Percentiles rank a stretch among this genome's conserved stretches.
These are phyloP conservation scores for Protonibea diacanthus DNA, from an alignment of 2,797 vertebrate genomes.

Conservation along the genomic window DNA sequence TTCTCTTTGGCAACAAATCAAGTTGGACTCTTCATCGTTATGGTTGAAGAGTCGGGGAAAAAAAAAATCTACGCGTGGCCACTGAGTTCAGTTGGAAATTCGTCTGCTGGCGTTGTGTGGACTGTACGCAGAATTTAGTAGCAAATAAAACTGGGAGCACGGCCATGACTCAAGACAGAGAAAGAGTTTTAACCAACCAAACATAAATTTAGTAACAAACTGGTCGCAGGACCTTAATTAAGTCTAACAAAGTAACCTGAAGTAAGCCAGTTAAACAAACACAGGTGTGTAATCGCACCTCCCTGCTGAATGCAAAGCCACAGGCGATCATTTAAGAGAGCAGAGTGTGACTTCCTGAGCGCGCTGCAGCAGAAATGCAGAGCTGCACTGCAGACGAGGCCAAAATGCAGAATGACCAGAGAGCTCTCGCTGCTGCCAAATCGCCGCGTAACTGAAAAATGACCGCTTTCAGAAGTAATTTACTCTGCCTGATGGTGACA, in stretches of 20 bases:
- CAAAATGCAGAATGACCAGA: constrained; percentile 6
- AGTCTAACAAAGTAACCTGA: background rate
- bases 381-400: constrained; percentile 47
- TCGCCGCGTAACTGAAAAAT: constrained; percentile 67
- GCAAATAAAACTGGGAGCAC: background rate
- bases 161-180: background rate
- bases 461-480: constrained; percentile 61
- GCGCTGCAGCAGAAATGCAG: constrained; percentile 14
- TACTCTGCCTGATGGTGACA: constrained; percentile 60
- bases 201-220: background rate
- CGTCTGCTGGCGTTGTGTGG: background rate
- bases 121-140: no score
- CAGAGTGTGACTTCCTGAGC: background rate
- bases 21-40: background rate
- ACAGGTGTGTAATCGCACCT: background rate
- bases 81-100: no score
- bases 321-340: background rate
- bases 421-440: constrained; percentile 42
- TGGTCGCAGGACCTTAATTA: background rate
- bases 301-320: background rate
- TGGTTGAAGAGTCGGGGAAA: no score
- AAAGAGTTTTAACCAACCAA: background rate
- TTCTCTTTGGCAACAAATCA: no score
- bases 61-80: no score
- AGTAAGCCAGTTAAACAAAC: background rate